Conservation (phyloP, 1,140 invertebrate genomes). For the Leguminivora glycinivorella region DNA sequence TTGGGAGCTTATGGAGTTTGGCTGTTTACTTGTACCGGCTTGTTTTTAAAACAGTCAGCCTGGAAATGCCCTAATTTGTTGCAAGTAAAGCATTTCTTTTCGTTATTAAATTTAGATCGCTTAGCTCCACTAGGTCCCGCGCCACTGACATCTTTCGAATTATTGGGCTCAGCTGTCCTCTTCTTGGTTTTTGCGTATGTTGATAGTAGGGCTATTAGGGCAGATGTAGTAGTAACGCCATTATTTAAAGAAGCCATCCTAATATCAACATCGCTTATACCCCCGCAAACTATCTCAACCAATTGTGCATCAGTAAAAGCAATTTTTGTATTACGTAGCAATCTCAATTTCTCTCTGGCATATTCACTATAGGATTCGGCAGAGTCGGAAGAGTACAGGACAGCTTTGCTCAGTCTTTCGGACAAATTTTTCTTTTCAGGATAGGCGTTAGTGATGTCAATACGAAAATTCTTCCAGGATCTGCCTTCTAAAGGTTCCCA, state of each 20-base stretch:
- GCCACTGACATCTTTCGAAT: neutral
- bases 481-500: constrained; percentile 32
- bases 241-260: constrained; percentile 29
- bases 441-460: constrained; percentile 23
- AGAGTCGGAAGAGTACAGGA: constrained; percentile 29
- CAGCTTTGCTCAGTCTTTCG: constrained; percentile 26
- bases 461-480: constrained; percentile 31
- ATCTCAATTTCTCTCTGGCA: constrained; percentile 29
- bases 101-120: neutral
- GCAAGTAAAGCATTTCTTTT: neutral
- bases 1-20: neutral
- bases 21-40: neutral
- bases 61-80: neutral
- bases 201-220: constrained; percentile 18
- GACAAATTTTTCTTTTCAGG: constrained; percentile 31
- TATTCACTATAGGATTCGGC: constrained; percentile 30
- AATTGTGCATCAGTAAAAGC: constrained; percentile 28
- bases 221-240: constrained; percentile 14
- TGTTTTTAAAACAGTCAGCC: neutral
- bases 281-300: constrained; percentile 32
- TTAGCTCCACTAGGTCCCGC: neutral
- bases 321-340: constrained; percentile 28
- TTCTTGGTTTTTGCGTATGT: constrained; percentile 22
- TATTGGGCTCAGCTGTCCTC: neutral
- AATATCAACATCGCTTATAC: constrained; percentile 25